Conservation (phyloP, 2,797 vertebrate species). For the Oreochromis mossambicus region DNA sequence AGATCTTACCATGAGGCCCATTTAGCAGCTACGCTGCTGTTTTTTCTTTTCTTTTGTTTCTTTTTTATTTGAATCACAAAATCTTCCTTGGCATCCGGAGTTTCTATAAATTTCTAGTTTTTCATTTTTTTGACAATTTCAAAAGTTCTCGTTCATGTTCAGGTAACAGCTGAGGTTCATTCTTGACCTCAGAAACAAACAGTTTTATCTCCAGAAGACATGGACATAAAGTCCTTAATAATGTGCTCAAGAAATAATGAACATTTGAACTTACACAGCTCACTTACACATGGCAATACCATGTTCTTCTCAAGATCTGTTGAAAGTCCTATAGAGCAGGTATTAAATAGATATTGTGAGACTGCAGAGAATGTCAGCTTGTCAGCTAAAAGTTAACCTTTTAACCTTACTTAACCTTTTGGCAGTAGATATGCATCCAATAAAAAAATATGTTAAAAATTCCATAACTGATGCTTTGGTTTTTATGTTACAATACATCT, state of each 20-base stretch:
- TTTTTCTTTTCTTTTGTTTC: neutral
- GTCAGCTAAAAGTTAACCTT: neutral
- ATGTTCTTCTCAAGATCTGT: neutral
- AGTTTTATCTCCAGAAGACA: neutral
- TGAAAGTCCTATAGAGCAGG: neutral
- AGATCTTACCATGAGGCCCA: neutral
- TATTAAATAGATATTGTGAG: neutral
- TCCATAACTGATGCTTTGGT: neutral
- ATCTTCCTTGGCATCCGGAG: neutral
- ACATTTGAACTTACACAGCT: neutral
- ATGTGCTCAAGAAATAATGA: neutral
- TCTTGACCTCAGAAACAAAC: neutral
- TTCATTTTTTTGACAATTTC: neutral
- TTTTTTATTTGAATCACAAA: neutral
- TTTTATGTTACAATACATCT: neutral
- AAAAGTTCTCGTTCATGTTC: neutral
- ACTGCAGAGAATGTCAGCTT: neutral
- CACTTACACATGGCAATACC: neutral
- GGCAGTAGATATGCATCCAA: neutral
- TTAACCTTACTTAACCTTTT: neutral
- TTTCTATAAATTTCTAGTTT: neutral
- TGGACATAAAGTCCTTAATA: neutral
- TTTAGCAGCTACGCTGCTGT: neutral
- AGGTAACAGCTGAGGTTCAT: fast-evolving
- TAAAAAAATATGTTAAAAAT: neutral